Base-by-base conservation (phyloP, 1,140 invertebrate species). In the Pogonognathellus flavescens region DNA sequence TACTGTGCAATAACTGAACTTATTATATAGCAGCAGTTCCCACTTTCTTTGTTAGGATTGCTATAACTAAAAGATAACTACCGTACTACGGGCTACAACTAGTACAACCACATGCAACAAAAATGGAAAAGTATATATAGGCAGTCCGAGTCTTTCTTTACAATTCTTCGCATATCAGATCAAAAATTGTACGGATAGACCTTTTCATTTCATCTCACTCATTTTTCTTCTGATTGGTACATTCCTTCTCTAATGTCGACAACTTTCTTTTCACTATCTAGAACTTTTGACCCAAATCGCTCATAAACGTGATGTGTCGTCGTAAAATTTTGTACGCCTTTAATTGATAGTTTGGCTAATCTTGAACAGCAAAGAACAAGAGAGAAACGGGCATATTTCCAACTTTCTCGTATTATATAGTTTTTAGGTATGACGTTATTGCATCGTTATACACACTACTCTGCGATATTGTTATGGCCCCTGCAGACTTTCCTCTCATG, bases 341-440 rank as follows among this genome's bases (percentile, higher is more conserved):
- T 81, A 81, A 81, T 81, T 81, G 80, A 81, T 81, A 81, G 80
- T 41, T 81, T 53, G 25, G 52, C 50, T 81, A 81, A 81, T 81
- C 80, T 57, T 52, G 50, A 20, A 55, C 22, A 20, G 80, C 80
- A 6, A 81, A 81, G 80, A 81, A 81, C 50, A 81, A 76, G 70
- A 62, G n/a, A 50, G 70, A 59, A 41, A 41, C 80, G 80, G 80
- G 80, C 80, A 81, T 8, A 53, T 20, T 25, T 81, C 80, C 80
- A 81, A 81, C 52, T 81, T 76, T 76, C 41, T 76, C 14, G 14
- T 22, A 20, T 20, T 25, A 13, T 66, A 66, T 31, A 31, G 62
- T 25, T 25, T 66, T 11, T 1, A 18, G 62, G 25, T 66, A 25
- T 10, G 22, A 13, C 1, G 8, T 25, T 55, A 25, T 14, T 25